phyloP scores from a whole-genome alignment of 2,888 invertebrate genomes.

The Drosophila pseudotalamancana region DNA sequence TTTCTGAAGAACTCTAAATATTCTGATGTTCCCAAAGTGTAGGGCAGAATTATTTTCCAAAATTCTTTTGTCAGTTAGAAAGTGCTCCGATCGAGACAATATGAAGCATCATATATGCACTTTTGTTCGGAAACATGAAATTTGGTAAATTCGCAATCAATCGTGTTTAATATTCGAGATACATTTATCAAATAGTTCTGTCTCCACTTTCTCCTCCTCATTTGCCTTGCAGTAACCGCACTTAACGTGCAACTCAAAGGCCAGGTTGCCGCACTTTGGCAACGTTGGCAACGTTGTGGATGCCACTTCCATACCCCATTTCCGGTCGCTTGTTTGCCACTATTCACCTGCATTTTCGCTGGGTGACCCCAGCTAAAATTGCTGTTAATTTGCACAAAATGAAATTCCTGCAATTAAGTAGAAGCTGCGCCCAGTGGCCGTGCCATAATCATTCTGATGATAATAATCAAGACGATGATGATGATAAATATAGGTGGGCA shows the following conservation, averaged over 20 bases:
- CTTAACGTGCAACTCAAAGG: constrained; percentile 28
- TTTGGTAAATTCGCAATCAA: background rate
- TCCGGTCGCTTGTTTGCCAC: constrained; percentile 11
- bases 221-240: constrained; percentile 8
- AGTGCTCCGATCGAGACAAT: too few relatives aligned
- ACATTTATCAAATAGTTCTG: background rate
- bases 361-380: constrained; percentile 73
- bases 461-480: constrained; percentile 38
- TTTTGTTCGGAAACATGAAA: too few relatives aligned
- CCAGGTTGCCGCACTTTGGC: constrained; percentile 3
- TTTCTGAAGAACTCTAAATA: background rate
- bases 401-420: constrained; percentile 83
- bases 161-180: background rate
- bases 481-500: constrained; percentile 7
- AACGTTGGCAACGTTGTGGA: constrained; percentile 22
- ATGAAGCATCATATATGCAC: too few relatives aligned
- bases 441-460: constrained; percentile 35
- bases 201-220: background rate
- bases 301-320: background rate
- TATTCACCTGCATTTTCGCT: constrained; percentile 43
- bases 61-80: too few relatives aligned
- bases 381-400: constrained; percentile 83
- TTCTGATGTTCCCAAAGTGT: too few relatives aligned
- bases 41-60: too few relatives aligned
- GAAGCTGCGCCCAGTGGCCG: constrained; percentile 51